Conservation (phyloP, 2,113 vertebrate genomes). For the Hypanus sabinus region DNA sequence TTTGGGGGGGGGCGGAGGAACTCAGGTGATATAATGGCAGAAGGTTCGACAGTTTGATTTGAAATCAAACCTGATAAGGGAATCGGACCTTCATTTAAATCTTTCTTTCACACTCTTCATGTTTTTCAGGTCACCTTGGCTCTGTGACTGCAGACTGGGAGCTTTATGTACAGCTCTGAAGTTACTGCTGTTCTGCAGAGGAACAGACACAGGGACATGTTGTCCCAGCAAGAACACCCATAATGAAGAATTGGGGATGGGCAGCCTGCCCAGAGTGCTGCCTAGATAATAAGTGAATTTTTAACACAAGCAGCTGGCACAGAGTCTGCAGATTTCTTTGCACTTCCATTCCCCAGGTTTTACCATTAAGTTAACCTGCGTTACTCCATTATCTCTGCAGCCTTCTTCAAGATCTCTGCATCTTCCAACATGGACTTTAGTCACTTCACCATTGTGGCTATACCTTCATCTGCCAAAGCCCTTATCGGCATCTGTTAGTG, state of each 20-base stretch:
- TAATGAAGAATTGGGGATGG: background rate
- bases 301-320: constrained; percentile 3
- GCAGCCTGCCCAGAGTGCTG: background rate
- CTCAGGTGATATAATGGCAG: no score
- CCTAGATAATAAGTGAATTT: background rate
- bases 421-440: background rate
- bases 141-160: background rate
- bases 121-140: background rate
- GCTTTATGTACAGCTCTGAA: constrained; percentile 15
- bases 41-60: no score
- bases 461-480: background rate
- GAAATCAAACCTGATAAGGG: no score
- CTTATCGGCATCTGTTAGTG: no score
- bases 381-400: background rate
- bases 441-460: background rate
- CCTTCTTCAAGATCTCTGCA: background rate
- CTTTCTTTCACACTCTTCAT: background rate
- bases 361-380: background rate
- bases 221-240: constrained; percentile 15
- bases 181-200: background rate
- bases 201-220: background rate
- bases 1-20: no score
- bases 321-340: background rate
- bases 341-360: background rate
- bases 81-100: background rate